A percentile compares a stretch with the other conserved stretches of the same genome.
phyloP scores from a whole-genome alignment of 2,888 invertebrate genomes.

The Entomobrya proxima region DNA sequence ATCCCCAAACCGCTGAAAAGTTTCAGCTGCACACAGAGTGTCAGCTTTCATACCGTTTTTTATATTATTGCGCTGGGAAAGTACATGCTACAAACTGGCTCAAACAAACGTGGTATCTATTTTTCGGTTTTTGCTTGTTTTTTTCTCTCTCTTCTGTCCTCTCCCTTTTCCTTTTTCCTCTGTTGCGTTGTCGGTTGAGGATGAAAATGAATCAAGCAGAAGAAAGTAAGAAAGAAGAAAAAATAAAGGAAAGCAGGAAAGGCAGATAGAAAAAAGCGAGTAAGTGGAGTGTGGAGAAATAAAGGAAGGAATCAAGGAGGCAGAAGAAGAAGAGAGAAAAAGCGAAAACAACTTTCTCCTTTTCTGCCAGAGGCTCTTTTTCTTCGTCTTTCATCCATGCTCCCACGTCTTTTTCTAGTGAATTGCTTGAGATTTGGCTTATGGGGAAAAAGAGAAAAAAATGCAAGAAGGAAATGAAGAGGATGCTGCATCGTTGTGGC shows the following conservation, averaged over 20 bases:
- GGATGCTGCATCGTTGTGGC: slow-evolving; percentile 28
- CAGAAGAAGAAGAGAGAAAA: slow-evolving; percentile 28
- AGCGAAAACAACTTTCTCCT: slow-evolving; percentile 46
- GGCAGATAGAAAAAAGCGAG: background rate
- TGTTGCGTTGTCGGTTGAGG: slow-evolving; percentile 34
- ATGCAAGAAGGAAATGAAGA: slow-evolving; percentile 49
- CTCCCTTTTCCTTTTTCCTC: slow-evolving; percentile 10
- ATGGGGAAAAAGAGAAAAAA: slow-evolving; percentile 14
- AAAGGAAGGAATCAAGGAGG: slow-evolving; percentile 36
- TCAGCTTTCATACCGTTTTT: background rate
- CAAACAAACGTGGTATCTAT: background rate
- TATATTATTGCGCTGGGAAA: background rate
- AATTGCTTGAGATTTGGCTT: slow-evolving; percentile 39
- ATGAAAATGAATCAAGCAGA: slow-evolving; percentile 43
- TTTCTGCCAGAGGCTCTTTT: slow-evolving; percentile 54
- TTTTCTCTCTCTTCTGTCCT: background rate
- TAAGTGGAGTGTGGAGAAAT: slow-evolving; percentile 43
- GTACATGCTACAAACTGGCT: too few species aligned
- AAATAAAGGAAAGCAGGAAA: slow-evolving; percentile 21
- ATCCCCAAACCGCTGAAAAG: background rate
- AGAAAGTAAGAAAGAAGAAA: slow-evolving; percentile 40
- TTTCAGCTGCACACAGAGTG: background rate
- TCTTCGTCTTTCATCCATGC: slow-evolving; percentile 43
- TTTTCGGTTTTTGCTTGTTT: background rate
- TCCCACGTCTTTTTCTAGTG: slow-evolving; percentile 7